Evolutionary conservation across 1,140 invertebrate genomes (phyloP).

Genomic region (Drosophila sproati): DNA sequence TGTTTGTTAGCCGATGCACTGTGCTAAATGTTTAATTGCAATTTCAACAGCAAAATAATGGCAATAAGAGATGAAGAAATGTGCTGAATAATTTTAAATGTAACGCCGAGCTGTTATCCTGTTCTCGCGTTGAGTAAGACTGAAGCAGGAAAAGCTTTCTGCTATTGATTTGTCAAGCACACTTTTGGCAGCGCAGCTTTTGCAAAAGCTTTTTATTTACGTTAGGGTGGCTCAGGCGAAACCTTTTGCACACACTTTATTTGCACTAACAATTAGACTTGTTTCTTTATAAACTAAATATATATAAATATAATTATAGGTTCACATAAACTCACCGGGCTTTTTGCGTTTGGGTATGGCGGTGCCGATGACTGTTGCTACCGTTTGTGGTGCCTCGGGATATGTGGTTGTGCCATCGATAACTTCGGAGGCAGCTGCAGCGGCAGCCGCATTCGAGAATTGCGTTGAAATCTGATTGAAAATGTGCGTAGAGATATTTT

Average conservation of each 20-base stretch:
- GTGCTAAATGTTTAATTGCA: conserved; percentile 4
- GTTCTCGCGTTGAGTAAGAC: conserved; percentile 74
- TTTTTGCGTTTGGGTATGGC: conserved; percentile 58
- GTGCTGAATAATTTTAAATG: conserved; percentile 12
- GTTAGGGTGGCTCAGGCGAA: conserved; percentile 37
- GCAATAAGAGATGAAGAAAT: conserved; percentile 18
- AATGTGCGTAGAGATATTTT: conserved; percentile 75
- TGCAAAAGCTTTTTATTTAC: conserved; percentile 36
- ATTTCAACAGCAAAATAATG: conserved; percentile 15
- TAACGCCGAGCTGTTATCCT: conserved; percentile 57
- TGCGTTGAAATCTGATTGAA: conserved; percentile 73
- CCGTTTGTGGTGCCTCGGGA: conserved; percentile 48
- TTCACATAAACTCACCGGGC: conserved; percentile 62
- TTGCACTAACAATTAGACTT: not conserved
- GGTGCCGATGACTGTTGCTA: not conserved
- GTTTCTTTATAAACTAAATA: not conserved
- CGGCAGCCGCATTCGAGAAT: conserved; percentile 74
- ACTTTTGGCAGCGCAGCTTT: conserved; percentile 42
- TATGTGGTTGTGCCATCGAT: conserved; percentile 72
- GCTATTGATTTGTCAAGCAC: conserved; percentile 71
- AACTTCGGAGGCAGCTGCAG: conserved; percentile 68
- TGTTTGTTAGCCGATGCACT: conserved; percentile 4
- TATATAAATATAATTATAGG: not conserved
- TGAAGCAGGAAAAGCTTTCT: conserved; percentile 42
- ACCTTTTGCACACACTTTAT: conserved; percentile 11